Conservation (phyloP, 2,888 invertebrate species). For the Acleris holmiana region DNA sequence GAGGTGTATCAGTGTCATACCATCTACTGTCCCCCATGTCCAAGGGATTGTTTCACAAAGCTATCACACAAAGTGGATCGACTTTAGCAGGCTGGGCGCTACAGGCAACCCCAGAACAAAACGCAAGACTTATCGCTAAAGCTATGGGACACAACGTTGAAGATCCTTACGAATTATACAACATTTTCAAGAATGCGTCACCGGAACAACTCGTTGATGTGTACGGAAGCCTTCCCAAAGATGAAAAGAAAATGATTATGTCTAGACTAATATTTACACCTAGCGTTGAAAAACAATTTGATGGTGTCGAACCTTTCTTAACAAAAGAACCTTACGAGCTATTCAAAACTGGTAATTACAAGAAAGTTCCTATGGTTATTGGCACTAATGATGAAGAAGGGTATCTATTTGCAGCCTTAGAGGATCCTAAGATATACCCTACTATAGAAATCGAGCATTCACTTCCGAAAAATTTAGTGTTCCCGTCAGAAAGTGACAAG, state of each 20-base stretch:
- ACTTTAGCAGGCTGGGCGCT: conserved; percentile 62
- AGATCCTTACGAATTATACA: conserved; percentile 38
- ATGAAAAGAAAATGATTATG: conserved; percentile 22
- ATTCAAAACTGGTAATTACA: conserved; percentile 3
- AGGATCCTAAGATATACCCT: conserved; percentile 56
- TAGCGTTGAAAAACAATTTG: conserved; percentile 6
- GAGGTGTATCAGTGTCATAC: conserved; percentile 64
- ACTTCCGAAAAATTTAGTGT: conserved; percentile 64
- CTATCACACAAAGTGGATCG: conserved; percentile 71
- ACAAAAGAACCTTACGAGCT: conserved; percentile 57
- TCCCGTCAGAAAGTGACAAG: conserved; percentile 51
- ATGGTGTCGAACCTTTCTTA: conserved; percentile 8
- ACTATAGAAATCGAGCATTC: conserved; percentile 57
- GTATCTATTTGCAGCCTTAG: conserved; percentile 55
- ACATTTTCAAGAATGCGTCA: conserved; percentile 36
- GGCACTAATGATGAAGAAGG: conserved; percentile 46
- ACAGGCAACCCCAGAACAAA: conserved; percentile 63
- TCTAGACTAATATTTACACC: conserved; percentile 7
- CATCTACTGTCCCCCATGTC: conserved; percentile 70
- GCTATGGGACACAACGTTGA: conserved; percentile 48
- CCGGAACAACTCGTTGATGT: conserved; percentile 29
- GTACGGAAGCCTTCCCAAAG: conserved; percentile 22
- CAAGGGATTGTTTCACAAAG: conserved; percentile 69
- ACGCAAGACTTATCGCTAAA: conserved; percentile 65
- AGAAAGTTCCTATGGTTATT: conserved; percentile 16